Percentiles rank a stretch among this genome's conserved stretches.
phyloP scores from a whole-genome alignment of 2,113 vertebrate genomes.

The Saguinus midas region DNA sequence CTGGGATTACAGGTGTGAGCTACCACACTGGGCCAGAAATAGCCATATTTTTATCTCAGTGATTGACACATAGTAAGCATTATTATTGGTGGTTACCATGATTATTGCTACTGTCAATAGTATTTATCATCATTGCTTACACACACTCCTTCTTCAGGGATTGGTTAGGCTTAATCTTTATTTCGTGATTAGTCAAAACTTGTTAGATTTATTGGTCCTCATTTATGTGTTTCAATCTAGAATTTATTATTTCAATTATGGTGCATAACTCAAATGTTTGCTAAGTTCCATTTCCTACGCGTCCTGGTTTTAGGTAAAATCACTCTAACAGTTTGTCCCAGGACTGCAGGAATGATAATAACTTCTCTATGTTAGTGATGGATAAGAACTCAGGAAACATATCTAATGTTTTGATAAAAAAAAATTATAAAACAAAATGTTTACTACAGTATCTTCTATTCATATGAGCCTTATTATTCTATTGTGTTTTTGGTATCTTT shows the following conservation, averaged over 20 bases:
- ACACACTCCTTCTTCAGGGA: background rate
- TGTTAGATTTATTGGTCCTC: background rate
- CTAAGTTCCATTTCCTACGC: background rate
- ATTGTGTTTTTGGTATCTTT: background rate
- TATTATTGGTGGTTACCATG: background rate
- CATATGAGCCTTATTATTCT: background rate
- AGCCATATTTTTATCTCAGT: background rate
- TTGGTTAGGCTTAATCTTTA: background rate
- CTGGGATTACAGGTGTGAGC: too few relatives aligned
- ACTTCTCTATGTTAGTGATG: accelerated
- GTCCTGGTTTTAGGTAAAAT: background rate
- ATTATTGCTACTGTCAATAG: background rate
- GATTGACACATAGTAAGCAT: background rate
- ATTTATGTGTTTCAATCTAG: background rate
- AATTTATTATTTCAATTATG: background rate
- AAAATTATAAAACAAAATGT: background rate
- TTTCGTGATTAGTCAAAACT: background rate
- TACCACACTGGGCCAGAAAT: background rate
- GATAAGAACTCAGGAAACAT: background rate
- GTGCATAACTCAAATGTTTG: background rate
- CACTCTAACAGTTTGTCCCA: background rate
- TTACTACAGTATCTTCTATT: background rate
- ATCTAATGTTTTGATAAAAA: background rate
- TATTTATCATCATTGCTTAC: background rate
- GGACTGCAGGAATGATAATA: background rate